These are phyloP conservation scores for Meda fulgida DNA, from an alignment of 2,797 vertebrate species.

Conservation along the genomic window DNA sequence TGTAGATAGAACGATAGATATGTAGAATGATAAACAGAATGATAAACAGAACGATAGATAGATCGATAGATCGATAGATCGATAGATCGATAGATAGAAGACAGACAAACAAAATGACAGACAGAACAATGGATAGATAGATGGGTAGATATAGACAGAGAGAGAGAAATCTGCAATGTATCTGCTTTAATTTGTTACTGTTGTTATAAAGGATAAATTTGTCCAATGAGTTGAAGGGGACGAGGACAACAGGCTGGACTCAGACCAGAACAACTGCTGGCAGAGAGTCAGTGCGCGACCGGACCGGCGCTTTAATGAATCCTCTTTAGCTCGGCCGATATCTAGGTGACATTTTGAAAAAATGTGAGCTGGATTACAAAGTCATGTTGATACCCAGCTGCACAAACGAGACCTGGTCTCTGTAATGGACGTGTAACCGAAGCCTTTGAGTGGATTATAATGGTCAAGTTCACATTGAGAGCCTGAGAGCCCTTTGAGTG, in stretches of 20 bases:
- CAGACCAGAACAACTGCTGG: not conserved
- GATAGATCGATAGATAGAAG: not conserved
- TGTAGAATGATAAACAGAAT: too few relatives aligned
- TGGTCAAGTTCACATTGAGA: not conserved
- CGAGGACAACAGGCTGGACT: not conserved
- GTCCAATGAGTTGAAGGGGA: not conserved
- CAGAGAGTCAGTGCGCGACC: not conserved
- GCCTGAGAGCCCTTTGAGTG: slow-evolving; percentile 1
- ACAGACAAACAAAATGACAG: too few relatives aligned
- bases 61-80: not conserved
- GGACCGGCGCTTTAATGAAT: not conserved
- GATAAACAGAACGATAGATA: not conserved
- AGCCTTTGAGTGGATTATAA: slow-evolving; percentile 26
- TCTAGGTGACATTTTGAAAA: not conserved
- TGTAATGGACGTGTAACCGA: slow-evolving; percentile 4
- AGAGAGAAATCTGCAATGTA: not conserved
- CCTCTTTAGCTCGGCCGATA: not conserved
- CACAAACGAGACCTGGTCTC: not conserved
- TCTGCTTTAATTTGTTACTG: not conserved
- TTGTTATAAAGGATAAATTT: not conserved
- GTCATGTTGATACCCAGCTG: not conserved
- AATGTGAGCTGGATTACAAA: not conserved
- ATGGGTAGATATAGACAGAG: not conserved
- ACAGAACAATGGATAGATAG: not conserved
- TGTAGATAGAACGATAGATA: not conserved